Conservation (phyloP, 30 jellyfish, hydroid and myxozoan genomes). For the Aurelia aurita complex sp. Pacific region DNA sequence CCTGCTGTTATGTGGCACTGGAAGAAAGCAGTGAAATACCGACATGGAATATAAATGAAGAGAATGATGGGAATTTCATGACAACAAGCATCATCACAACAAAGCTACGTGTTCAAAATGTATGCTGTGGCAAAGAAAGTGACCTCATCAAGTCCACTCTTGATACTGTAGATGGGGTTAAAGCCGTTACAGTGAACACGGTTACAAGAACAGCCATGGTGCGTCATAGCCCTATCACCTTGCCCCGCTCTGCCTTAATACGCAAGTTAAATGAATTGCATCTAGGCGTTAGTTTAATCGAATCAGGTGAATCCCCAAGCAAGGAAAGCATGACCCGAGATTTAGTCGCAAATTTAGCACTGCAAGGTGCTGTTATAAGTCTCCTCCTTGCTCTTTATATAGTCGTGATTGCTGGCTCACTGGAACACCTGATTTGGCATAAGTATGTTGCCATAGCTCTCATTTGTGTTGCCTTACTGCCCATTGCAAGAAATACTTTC, state of each 20-base stretch:
- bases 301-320: slow-evolving; percentile 1
- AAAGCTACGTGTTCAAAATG: slow-evolving; percentile 64
- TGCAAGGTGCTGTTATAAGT: not conserved
- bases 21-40: not conserved
- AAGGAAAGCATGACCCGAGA: slow-evolving; percentile 7
- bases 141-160: slow-evolving; percentile 19
- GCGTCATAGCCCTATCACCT: slow-evolving; percentile 11
- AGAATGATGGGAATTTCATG: not conserved
- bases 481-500: slow-evolving; percentile 10
- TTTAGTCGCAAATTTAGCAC: not conserved
- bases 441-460: slow-evolving; percentile 45
- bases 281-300: slow-evolving; percentile 62
- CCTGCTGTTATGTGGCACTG: not conserved
- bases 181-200: slow-evolving; percentile 38
- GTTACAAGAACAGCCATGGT: slow-evolving; percentile 52
- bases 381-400: slow-evolving; percentile 17
- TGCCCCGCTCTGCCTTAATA: slow-evolving; percentile 7
- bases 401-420: slow-evolving; percentile 9
- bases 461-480: slow-evolving; percentile 37
- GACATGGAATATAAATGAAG: not conserved
- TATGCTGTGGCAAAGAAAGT: slow-evolving; percentile 79
- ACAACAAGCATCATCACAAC: slow-evolving; percentile 14
- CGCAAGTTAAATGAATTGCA: slow-evolving; percentile 38
- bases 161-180: slow-evolving; percentile 30
- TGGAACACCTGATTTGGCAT: not conserved